Base-by-base conservation (phyloP, 2,113 vertebrate genomes). In the Dipodomys ordii region DNA sequence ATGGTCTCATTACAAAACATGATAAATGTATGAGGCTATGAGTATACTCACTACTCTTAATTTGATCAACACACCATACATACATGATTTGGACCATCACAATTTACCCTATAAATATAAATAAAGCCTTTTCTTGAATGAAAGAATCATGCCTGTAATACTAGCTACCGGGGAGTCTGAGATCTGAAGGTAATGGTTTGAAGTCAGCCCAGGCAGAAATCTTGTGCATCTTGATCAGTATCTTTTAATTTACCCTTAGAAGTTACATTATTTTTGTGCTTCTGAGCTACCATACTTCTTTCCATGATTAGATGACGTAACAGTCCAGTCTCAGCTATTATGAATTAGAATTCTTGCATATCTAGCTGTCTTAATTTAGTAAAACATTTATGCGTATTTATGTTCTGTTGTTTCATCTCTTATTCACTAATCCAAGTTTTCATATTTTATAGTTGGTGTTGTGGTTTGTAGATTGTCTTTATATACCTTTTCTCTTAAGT, bases 261-360 rank as follows among this genome's bases (percentile, higher is more conserved):
- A 28, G 4, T 86, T 65, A 53, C 3, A 19, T 84, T 69, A 67
- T 96, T 82, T 94, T 62, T 82, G 46, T 93, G 73, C 74, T 44
- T 84, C 30, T 60, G 27, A 80, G 27, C 35, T 73, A 57, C 73
- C 25, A 77, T 77, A 87, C 60, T 93, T 3, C 68, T 19, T 69
- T 30, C 27, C 25, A 25, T 72, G 23, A 46, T 81, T 39, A 62
- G 7, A 69, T 80, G n/a, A 39, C 20, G 78, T 39, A 16, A 72
- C 77, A 57, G 25, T 71, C 39, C 23, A 94, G 2, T 27, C 57
- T 90, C 32, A 87, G 32, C 68, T 73, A 4, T 27, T 89, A 19
- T 12, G 46, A 81, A 32, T 11, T 68, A 39, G n/a, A 44, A 79
- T 91, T 85, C 39, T 19, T 95, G 16, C 39, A 67, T 49, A 62